Base-by-base conservation (phyloP, 2,888 invertebrate species). In the Acanthosepion pharaonis region DNA sequence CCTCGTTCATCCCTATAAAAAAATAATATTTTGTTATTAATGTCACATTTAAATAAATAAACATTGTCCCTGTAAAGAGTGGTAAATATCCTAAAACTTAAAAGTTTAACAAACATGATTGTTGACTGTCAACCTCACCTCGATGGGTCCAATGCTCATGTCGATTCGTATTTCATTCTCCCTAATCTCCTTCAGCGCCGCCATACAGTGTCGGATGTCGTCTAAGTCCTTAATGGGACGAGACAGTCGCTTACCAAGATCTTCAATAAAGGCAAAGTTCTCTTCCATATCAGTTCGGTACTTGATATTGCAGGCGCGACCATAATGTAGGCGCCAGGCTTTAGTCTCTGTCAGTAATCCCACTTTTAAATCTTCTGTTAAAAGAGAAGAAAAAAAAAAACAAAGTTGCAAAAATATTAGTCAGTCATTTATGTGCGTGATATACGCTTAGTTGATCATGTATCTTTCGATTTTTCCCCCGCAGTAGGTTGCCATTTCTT, bases 141-240 rank as follows among this genome's bases (percentile, higher is more conserved):
- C 99, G 95, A 99, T 99, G 0, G 99, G 99, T 96, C 98, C 99
- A 95, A 99, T 99, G 97, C 98, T 98, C 94, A 99, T 98, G 97
- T 99, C 99, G 98, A 99, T 99, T 96, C 99, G 99, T 42, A 99
- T 99, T 97, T 99, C 99, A 97, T 99, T 99, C 96, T 99, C 99
- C 11, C 99, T 98, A 94, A 99, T 99, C 97, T 99, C 99, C 97
- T 98, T 98, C 95, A 99, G 97, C 0, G 99, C 99, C 95, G 99
- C 99, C 99, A 99, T 99, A 93, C 99, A 98, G 96, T 99, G 98
- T 94, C 99, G 98, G 0, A 99, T 99, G 97, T 99, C 99, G 97
- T 99, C 99, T 95, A 99, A 98, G 97, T 99, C 99, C 94, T 99
- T 98, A 95, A 99, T 98, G 28, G 98, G 99, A 94, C 99, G 98